A percentile compares a stretch with the other conserved stretches of the same genome.
phyloP scores from a whole-genome alignment of 2,113 vertebrate genomes.

The Notechis scutatus region DNA sequence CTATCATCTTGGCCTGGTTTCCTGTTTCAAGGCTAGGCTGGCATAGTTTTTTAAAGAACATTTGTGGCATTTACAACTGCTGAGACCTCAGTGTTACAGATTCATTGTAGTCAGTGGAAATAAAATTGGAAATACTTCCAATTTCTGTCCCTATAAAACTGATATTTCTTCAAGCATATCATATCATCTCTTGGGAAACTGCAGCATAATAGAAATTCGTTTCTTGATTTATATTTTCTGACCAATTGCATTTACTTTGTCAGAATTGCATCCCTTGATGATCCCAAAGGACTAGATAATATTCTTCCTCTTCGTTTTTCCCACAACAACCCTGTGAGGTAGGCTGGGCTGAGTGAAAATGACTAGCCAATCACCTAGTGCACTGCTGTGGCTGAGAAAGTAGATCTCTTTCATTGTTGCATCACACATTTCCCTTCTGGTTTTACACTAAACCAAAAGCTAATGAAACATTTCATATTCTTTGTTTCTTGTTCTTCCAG shows the following conservation, averaged over 20 bases:
- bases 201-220: not conserved
- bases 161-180: not conserved
- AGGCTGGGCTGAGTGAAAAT: not conserved
- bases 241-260: not conserved
- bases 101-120: not conserved
- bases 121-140: not conserved
- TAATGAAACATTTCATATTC: not conserved
- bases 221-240: not conserved
- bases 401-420: not conserved
- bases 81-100: not conserved
- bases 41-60: not conserved
- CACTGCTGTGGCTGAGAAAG: not conserved
- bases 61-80: not conserved
- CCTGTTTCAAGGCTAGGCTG: not conserved
- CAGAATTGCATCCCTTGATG: not conserved
- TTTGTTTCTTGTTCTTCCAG: not conserved
- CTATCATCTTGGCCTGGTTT: constrained; percentile 6
- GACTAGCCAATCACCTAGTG: not conserved
- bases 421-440: not conserved
- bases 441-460: not conserved
- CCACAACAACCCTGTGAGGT: not conserved
- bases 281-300: not conserved
- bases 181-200: not conserved
- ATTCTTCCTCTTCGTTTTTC: not conserved
- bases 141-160: not conserved